Base-by-base conservation (phyloP, 2,797 vertebrate genomes). In the Telmatherina bonti region DNA sequence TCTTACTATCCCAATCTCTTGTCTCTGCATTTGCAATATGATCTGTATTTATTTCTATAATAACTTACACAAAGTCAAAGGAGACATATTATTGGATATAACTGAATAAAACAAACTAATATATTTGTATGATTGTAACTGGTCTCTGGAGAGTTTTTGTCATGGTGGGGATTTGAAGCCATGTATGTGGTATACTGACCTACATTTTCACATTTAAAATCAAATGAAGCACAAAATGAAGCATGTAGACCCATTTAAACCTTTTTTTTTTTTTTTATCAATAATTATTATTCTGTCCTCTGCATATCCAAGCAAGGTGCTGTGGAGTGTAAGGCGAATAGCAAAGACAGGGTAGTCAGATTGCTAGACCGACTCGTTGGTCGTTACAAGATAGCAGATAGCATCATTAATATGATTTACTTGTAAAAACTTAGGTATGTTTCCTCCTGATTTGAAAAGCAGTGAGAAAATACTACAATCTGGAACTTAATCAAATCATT, bases 81-180 rank as follows among this genome's bases (percentile, higher is more conserved):
- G 88, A 94, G 92, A 93, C 89, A 55, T 94, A 93, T 93, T 93
- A 94, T 94, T 94, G 93, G 86, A 93, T 94, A 94, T 92, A 92
- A 94, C 93, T 95, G 92, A 95, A 95, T 95, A 94, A 95, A 95
- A 94, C 91, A 93, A 95, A 94, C 93, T 92, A 94, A 95, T 95
- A 95, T 95, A 95, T 95, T 95, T 95, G 93, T 95, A 95, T 95
- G 93, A 95, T 95, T 95, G 92, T 95, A 93, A 80, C 53, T 81
- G 78, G 88, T 86, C 73, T 91, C 81, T 76, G 79, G 65, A 67
- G 83, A 71, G 41, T 73, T 89, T 86, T 61, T 38, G 56, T 52
- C 38, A 7, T 7, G 41, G 5, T 43, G 41, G 41, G 41, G 5
- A 7, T 43, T 20, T 15, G 7, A n/a, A 58, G 38, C 27, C 67